Evolutionary conservation across 2,888 invertebrate genomes (phyloP).

Genomic region (Eustalomyia histrio): DNA sequence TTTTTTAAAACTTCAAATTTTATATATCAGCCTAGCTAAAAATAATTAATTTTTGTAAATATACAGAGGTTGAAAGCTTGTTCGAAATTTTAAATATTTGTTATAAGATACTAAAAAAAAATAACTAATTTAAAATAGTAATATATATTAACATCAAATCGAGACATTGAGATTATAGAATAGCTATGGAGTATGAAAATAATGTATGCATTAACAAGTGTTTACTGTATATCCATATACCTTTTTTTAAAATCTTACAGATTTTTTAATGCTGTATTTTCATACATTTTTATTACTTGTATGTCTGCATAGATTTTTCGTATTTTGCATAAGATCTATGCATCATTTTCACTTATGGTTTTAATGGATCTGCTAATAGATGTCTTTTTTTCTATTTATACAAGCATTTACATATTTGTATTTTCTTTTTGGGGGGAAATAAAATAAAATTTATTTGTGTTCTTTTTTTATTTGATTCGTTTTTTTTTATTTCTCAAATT

Average conservation of each 20-base stretch:
- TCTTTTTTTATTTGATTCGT: conserved; percentile 33
- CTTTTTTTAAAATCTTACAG: conserved; percentile 12
- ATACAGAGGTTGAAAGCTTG: no score
- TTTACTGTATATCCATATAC: not conserved
- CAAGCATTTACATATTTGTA: conserved; percentile 1
- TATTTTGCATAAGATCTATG: conserved; percentile 27
- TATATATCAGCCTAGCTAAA: no score
- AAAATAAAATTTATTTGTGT: conserved; percentile 26
- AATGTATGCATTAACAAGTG: no score
- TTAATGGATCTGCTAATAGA: conserved; percentile 46
- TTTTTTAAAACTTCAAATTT: no score
- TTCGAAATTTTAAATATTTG: no score
- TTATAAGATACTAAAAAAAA: no score
- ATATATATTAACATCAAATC: no score
- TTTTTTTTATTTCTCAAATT: conserved; percentile 29
- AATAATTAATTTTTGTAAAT: no score
- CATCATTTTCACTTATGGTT: conserved; percentile 54
- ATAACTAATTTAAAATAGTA: no score
- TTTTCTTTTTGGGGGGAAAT: conserved; percentile 29
- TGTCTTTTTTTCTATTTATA: conserved; percentile 9
- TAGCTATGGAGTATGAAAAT: no score
- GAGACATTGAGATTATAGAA: no score
- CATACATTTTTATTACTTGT: conserved; percentile 35
- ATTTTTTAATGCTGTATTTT: conserved; percentile 32
- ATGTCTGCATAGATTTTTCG: conserved; percentile 36